Base-by-base conservation (phyloP, 2,797 vertebrate species). In the Tangara arthus region DNA sequence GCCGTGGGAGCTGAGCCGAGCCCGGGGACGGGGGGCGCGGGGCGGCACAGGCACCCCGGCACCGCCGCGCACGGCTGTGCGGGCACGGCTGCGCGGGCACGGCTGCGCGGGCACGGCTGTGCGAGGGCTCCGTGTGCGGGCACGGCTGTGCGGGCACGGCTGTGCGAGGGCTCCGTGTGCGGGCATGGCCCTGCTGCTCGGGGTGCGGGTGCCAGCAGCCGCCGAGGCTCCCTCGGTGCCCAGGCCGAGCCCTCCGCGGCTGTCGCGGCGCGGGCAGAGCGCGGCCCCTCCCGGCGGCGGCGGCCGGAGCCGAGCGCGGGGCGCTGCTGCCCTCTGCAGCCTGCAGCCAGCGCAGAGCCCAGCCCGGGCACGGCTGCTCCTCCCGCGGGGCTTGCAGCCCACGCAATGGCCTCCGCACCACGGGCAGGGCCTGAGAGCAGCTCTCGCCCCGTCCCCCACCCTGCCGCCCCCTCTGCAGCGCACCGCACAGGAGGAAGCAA, bases 271-370 rank as follows among this genome's bases (percentile, higher is more conserved):
- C 0, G 35, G 65, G 44, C 35, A 3, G 23, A 0, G 57, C 55
- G 1, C 32, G 27, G 34, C 23, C 12, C 6, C 39, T 39, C 8
- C 30, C 39, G 28, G 47, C 1, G 27, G 61, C 1, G 15, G 61
- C 1, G 15, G 61, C 75, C 39, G 28, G 52, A 1, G 53, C 71
- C 14, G 79, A 69, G 82, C 73, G 87, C 34, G 89, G 78, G 78
- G 12, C 56, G 11, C 93, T 96, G 94, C 95, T 89, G 94, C 95
- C 95, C 94, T 95, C 95, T 95, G 84, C 91, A 72, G 95, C 72
- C 18, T 12, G 76, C 79, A 79, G 63, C 49, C 78, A 23, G 87
- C n/a, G 50, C 53, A 8, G 14, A 57, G 26, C 49, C 4, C 87
- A 15, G 2, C 57, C 57, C 41, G 2, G 19, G 16, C 70, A 34